A percentile compares a stretch with the other conserved stretches of the same genome.
Evolutionary conservation across 2,797 vertebrate species (phyloP).

Genomic region (Accipiter minullus): DNA sequence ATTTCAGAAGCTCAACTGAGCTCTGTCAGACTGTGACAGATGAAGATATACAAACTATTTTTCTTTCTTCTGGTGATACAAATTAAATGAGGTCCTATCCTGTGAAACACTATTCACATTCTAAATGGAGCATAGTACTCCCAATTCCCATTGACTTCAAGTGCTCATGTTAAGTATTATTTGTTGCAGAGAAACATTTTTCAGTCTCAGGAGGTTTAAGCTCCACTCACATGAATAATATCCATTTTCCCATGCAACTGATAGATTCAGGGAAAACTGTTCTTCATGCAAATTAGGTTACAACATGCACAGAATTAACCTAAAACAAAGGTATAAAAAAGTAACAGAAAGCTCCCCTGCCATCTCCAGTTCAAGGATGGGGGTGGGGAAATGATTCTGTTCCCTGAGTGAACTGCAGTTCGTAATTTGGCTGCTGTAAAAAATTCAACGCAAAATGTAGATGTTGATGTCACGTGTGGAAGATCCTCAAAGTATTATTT

Average conservation of each 20-base stretch:
- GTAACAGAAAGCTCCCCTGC: neutral
- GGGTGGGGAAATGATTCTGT: neutral
- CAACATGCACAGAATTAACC: neutral
- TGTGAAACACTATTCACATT: neutral
- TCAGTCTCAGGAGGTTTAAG: constrained; percentile 24
- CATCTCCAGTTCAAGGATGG: neutral
- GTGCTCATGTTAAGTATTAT: constrained; percentile 26
- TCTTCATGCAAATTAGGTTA: constrained; percentile 23
- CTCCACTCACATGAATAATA: constrained; percentile 10
- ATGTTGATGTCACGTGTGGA: neutral
- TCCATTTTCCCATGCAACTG: constrained; percentile 3
- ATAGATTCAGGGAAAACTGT: constrained; percentile 19
- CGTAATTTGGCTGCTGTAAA: neutral
- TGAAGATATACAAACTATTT: neutral
- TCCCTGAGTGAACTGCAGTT: neutral
- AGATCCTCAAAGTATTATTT: neutral
- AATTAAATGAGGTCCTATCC: neutral
- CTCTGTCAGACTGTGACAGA: neutral
- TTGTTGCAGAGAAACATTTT: constrained; percentile 39
- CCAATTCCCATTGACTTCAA: constrained; percentile 40
- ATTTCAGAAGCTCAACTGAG: neutral
- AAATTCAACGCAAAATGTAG: neutral
- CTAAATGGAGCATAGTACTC: constrained; percentile 4
- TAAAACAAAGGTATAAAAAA: neutral
- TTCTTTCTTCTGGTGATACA: neutral